These are phyloP conservation scores for Drosophila cognata DNA, from an alignment of 2,888 invertebrate species.

Conservation along the genomic window DNA sequence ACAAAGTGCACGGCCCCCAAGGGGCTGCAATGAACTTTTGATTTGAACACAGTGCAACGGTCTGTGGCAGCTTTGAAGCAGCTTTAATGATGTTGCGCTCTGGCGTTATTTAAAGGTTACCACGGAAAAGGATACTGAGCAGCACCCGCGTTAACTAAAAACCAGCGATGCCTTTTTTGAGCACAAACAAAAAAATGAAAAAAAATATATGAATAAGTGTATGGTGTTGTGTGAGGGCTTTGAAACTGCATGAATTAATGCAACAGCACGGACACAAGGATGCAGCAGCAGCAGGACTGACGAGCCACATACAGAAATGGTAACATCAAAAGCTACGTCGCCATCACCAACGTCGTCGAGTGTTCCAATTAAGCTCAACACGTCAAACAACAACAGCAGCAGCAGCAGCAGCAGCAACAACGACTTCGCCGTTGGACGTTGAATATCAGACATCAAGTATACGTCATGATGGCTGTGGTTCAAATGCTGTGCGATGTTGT, in stretches of 20 bases:
- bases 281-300: constrained; percentile 15
- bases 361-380: constrained; percentile 80
- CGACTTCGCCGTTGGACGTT: constrained; percentile 5
- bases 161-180: constrained; percentile 36
- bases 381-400: constrained; percentile 71
- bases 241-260: constrained; percentile 75
- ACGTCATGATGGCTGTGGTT: constrained; percentile 63
- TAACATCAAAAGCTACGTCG: constrained; percentile 69
- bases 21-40: constrained; percentile 21
- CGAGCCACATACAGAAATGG: constrained; percentile 40
- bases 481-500: constrained; percentile 32
- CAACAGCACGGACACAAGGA: constrained; percentile 46
- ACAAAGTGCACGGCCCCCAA: not conserved
- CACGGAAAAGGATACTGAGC: constrained; percentile 1
- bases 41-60: constrained; percentile 31
- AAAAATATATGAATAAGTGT: constrained; percentile 39
- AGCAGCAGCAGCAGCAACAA: constrained; percentile 17
- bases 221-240: constrained; percentile 37
- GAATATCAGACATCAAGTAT: constrained; percentile 72
- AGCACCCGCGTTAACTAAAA: constrained; percentile 14
- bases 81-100: constrained; percentile 40
- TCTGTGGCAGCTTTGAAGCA: constrained; percentile 17
- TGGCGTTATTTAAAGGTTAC: constrained; percentile 10
- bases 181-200: constrained; percentile 27
- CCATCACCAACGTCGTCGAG: constrained; percentile 58